These are phyloP conservation scores for Protonibea diacanthus DNA, from an alignment of 2,797 vertebrate species.

Conservation along the genomic window DNA sequence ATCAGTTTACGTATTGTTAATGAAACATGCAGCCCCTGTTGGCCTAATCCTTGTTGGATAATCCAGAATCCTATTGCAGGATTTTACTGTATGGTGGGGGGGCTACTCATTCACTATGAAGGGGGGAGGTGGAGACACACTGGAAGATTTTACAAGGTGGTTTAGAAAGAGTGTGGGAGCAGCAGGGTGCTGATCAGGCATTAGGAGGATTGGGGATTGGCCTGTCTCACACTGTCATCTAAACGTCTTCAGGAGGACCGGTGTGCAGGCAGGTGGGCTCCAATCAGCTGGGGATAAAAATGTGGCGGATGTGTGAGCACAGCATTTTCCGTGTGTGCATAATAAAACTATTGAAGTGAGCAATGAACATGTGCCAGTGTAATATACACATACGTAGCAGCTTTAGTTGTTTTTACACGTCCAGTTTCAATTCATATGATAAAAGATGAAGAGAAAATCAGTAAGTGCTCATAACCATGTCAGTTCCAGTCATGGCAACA, in stretches of 20 bases:
- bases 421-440: background rate
- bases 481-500: background rate
- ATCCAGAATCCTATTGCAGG: conserved; percentile 68
- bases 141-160: conserved; percentile 33
- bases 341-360: background rate
- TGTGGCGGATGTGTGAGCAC: background rate
- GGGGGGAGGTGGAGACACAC: conserved; percentile 37
- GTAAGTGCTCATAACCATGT: background rate
- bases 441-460: background rate
- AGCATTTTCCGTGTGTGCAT: background rate
- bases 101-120: conserved; percentile 37
- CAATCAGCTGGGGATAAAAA: conserved; percentile 28
- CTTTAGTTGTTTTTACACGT: background rate
- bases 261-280: conserved; percentile 41
- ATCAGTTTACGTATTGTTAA: conserved; percentile 46
- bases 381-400: background rate
- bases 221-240: conserved; percentile 24
- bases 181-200: conserved; percentile 67
- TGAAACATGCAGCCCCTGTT: conserved; percentile 34
- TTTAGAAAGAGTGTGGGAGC: conserved; percentile 47
- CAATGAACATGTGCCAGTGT: background rate
- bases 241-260: conserved; percentile 18
- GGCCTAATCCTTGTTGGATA: conserved; percentile 70
- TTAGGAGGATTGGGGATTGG: conserved; percentile 56
- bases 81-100: conserved; percentile 49